These are phyloP conservation scores for Coecobrya sp. DNA, from an alignment of 2,888 invertebrate species.

Conservation along the genomic window DNA sequence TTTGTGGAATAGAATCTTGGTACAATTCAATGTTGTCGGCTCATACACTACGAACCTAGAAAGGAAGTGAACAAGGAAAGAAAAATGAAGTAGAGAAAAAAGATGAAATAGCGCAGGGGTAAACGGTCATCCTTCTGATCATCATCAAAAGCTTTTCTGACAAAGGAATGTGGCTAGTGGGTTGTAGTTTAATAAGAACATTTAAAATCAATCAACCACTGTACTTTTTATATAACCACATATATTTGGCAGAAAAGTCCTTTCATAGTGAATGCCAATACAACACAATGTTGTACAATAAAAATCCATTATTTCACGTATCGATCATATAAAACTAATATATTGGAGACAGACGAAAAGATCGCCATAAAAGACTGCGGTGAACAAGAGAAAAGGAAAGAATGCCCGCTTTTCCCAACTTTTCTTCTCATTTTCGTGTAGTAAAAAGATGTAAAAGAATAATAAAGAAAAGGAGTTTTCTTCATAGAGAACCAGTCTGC, in stretches of 20 bases:
- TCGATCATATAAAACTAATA: not conserved
- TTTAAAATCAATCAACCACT: too few relatives aligned
- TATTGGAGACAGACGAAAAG: not conserved
- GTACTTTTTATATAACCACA: not conserved
- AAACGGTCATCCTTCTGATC: too few relatives aligned
- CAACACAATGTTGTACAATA: not conserved
- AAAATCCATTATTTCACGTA: not conserved
- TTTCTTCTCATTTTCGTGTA: not conserved
- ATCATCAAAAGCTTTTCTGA: too few relatives aligned
- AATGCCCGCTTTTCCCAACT: conserved; percentile 7
- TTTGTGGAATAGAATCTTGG: too few relatives aligned
- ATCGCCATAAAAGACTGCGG: not conserved
- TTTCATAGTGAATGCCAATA: not conserved
- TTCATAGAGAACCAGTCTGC: not conserved
- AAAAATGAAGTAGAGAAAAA: not conserved
- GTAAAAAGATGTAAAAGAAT: conserved; percentile 10
- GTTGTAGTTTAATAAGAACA: too few relatives aligned
- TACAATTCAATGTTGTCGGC: not conserved
- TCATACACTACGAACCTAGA: too few relatives aligned
- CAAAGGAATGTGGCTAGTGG: too few relatives aligned
- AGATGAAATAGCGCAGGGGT: too few relatives aligned
- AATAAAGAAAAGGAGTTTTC: not conserved
- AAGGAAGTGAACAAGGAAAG: not conserved
- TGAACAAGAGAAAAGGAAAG: not conserved
- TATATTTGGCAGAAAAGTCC: not conserved